Base-by-base conservation (phyloP, 2,888 invertebrate species). In the Rotaria sp. region DNA sequence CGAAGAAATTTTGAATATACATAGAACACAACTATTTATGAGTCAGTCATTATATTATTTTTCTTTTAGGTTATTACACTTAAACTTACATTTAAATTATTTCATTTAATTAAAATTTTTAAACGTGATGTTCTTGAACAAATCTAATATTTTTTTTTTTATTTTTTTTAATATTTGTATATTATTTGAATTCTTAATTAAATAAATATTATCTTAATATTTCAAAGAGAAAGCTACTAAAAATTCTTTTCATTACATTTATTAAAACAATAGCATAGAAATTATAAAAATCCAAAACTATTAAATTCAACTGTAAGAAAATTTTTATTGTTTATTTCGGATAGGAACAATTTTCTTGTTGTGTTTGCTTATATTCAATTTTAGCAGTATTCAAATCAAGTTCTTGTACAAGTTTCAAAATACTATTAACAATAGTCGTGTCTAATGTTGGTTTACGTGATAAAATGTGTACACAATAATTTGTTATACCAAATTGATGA, bases 391-490 rank as follows among this genome's bases (percentile, higher is more conserved):
- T 67, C 21, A 67, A 67, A 67, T 67, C 67, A 21, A 30, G 15
- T 30, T 21, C 35, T 35, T 67, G 21, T 7, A 35, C 35, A 35
- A 67, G 67, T 21, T 67, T 13, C 13, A 88, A 84, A 2, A 89
- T 87, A 85, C 87, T 87, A 38, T 87, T 85, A 41, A 88, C 88
- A 75, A 87, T 88, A 5, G 87, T 86, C 15, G 85, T 85, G 8
- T 88, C 87, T 4, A 88, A 87, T 7, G 88, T 88, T 3, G 88
- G 88, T 41, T 88, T 88, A 45, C 89, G 85, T 10, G 89, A 88
- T 50, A 89, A 86, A 30, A 89, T 88, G 84, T 89, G 89, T 38
- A 89, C 88, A 75, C 89, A 89, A 87, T 89, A 89, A 88, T 89
- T 89, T 48, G 88, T 89, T 48, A 85, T 48, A 74, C 88, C 88